Evolutionary conservation across 2,888 invertebrate species (phyloP).

Genomic region (Brachypalpus laphriformis): DNA sequence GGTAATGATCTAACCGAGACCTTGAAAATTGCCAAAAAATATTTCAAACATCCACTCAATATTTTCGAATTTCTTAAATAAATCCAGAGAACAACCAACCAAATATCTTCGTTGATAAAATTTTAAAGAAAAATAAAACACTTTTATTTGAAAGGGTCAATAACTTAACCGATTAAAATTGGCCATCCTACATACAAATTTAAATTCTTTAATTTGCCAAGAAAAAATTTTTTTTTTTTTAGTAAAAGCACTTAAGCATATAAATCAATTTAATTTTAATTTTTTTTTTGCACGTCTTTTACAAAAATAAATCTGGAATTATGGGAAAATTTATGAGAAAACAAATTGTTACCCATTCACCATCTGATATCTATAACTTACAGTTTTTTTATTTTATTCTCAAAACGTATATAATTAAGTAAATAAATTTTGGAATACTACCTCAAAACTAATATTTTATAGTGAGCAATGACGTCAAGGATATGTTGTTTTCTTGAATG

Average conservation of each 20-base stretch:
- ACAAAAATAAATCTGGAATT: slow-evolving; percentile 4
- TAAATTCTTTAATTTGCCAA: background rate
- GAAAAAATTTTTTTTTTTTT: background rate
- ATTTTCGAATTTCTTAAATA: no score
- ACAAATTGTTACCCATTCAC: slow-evolving; percentile 24
- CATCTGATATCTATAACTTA: slow-evolving; percentile 30
- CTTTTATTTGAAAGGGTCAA: background rate
- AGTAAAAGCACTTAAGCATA: slow-evolving; percentile 4
- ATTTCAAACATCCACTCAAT: no score
- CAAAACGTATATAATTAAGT: background rate
- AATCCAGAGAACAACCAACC: no score
- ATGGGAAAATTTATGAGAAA: slow-evolving; percentile 19
- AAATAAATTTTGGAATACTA: background rate
- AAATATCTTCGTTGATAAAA: no score
- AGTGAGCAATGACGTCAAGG: slow-evolving; percentile 10
- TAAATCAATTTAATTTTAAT: slow-evolving; percentile 12
- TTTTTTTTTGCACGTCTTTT: background rate
- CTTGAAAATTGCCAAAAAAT: no score
- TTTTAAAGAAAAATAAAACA: background rate
- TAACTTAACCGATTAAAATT: background rate
- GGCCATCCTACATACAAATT: background rate
- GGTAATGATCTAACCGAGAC: no score
- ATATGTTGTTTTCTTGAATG: background rate
- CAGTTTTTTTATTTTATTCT: slow-evolving; percentile 16
- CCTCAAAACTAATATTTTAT: background rate